Base-by-base conservation (phyloP, 1,140 invertebrate species). In the Thaumatotibia leucotreta region DNA sequence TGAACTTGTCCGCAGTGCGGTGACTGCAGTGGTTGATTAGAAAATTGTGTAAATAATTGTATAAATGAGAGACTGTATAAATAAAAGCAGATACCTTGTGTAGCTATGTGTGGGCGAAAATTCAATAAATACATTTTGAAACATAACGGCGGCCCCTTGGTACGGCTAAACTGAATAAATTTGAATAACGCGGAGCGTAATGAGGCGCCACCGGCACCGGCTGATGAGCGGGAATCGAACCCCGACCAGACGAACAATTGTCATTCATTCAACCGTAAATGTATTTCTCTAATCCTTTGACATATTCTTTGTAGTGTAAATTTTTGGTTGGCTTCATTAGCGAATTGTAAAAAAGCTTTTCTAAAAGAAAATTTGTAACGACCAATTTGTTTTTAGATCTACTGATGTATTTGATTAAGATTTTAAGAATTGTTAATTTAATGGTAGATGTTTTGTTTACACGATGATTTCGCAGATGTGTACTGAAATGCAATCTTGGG, bases 131-230 rank as follows among this genome's bases (percentile, higher is more conserved):
- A 52, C 23, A 65, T 20, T 31, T 65, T 52, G 45, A 31, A 65
- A 27, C 62, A 63, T 54, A 17, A 17, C 63, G 27, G 39, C 64
- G 23, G 23, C 54, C 71, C 66, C 62, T 61, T 65, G 72, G 69
- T 67, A 64, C 33, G 49, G 67, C 68, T 65, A 68, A 72, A 72
- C 67, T 69, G 79, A 79, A 81, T 81, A 79, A 72, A 82, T 82
- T 82, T 82, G 74, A 82, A 82, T 82, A 81, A 76, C 75, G 66
- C 66, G 65, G 20, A 22, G 22, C 65, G 45, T 81, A 81, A 81
- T 81, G 73, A 81, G 73, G 69, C 67, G 67, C 67, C 71, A 66
- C 64, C 63, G 52, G 52, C 52, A 17, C 39, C 39, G 39, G 67
- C 70, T 70, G 72, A 73, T 73, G 68, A 73, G 72, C 64, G 68